Conservation (phyloP, 2,797 vertebrate species). For the Spinus olivaceus region DNA sequence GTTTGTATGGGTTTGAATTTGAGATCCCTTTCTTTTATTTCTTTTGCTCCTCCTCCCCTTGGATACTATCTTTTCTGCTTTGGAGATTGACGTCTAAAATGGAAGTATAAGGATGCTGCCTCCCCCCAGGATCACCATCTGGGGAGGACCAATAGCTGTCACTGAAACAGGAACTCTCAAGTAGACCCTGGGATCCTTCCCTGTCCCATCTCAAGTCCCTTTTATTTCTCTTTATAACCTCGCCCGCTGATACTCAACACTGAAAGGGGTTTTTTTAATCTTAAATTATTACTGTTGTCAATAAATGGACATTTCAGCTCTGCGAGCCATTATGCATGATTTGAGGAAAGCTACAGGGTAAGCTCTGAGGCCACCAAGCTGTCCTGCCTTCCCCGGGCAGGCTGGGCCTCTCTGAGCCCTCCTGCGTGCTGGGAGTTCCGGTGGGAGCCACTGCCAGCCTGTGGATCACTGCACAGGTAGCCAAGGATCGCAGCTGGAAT, state of each 20-base stretch:
- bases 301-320: constrained; percentile 78
- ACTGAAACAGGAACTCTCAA: neutral
- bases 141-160: constrained; percentile 15
- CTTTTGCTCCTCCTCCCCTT: constrained; percentile 8
- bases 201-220: neutral
- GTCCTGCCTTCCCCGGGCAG: neutral
- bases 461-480: neutral
- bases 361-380: neutral
- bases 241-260: constrained; percentile 50
- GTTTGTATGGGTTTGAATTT: constrained; percentile 41
- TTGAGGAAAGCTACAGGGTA: constrained; percentile 45
- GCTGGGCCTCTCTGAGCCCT: neutral
- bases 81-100: constrained; percentile 42
- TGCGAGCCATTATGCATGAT: constrained; percentile 55
- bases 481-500: neutral
- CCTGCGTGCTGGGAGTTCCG: neutral
- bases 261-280: constrained; percentile 79
- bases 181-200: neutral
- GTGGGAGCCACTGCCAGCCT: neutral
- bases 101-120: neutral
- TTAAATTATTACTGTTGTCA: constrained; percentile 83
- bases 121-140: neutral
- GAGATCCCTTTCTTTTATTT: constrained; percentile 40
- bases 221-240: constrained; percentile 59
- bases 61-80: constrained; percentile 54